These are phyloP conservation scores for Azemiops feae DNA, from an alignment of 2,113 vertebrate genomes.

Conservation along the genomic window DNA sequence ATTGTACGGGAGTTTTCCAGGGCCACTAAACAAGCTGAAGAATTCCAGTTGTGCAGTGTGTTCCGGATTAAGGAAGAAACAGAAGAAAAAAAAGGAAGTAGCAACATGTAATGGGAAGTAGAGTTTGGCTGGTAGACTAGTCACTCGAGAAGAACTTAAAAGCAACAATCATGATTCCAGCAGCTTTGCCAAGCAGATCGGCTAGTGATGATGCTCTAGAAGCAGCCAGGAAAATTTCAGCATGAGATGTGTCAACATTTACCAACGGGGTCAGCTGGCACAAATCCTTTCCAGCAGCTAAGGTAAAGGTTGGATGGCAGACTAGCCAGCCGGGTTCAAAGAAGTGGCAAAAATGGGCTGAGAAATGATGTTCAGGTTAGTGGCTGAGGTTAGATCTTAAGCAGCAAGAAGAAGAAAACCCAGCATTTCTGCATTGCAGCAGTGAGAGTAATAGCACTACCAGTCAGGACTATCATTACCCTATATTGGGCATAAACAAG, in stretches of 20 bases:
- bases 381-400: background rate
- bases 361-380: background rate
- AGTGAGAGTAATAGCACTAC: background rate
- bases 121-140: background rate
- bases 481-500: background rate
- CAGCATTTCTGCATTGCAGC: background rate
- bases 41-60: background rate
- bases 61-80: background rate
- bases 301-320: background rate
- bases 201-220: background rate
- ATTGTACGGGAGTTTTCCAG: background rate
- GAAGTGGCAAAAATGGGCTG: background rate
- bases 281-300: background rate
- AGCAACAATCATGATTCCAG: background rate
- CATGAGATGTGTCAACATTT: background rate
- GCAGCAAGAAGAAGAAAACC: background rate
- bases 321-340: background rate
- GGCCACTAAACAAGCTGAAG: background rate
- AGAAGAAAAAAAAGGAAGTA: background rate
- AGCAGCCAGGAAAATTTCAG: background rate
- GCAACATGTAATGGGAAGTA: background rate
- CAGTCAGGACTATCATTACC: background rate
- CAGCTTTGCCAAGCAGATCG: background rate
- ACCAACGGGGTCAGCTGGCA: background rate
- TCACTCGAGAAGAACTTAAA: background rate